A percentile compares a stretch with the other conserved stretches of the same genome.
These are phyloP conservation scores for Malaclemys terrapin DNA, from an alignment of 2,113 vertebrate species.

Conservation along the genomic window DNA sequence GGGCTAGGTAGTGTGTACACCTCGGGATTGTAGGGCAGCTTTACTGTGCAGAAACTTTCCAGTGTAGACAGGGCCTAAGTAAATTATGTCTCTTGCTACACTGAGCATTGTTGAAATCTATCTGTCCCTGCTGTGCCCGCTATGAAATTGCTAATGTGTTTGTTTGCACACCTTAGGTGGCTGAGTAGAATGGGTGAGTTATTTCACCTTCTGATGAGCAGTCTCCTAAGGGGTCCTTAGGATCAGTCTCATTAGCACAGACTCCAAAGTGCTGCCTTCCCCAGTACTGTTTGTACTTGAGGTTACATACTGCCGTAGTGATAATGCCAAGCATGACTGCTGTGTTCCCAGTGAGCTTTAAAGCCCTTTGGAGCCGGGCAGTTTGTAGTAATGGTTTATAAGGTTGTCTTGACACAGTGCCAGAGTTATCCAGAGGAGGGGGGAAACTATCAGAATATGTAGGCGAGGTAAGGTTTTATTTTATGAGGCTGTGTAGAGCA, in stretches of 20 bases:
- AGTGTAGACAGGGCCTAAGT: background rate
- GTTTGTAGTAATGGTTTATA: background rate
- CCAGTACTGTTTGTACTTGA: background rate
- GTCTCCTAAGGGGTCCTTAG: background rate
- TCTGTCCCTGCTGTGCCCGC: background rate
- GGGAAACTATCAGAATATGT: background rate
- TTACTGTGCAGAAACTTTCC: too few relatives aligned
- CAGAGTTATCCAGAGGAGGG: background rate
- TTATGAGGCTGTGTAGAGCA: background rate
- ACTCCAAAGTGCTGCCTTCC: background rate
- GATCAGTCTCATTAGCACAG: background rate
- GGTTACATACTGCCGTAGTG: background rate
- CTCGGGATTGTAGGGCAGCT: too few relatives aligned
- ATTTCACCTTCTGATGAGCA: background rate
- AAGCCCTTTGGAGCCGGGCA: background rate
- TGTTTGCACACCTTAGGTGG: background rate
- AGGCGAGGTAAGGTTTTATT: background rate
- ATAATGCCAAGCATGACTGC: background rate
- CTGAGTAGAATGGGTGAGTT: accelerated
- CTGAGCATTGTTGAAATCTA: background rate
- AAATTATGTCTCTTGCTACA: background rate
- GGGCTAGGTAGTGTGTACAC: too few relatives aligned
- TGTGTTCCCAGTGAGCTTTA: background rate
- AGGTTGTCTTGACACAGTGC: background rate
- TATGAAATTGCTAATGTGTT: background rate